Evolutionary conservation across 2,888 invertebrate genomes (phyloP), one percentile per base, ranked within the genome.

Genomic region (Magallana nippona): DNA sequence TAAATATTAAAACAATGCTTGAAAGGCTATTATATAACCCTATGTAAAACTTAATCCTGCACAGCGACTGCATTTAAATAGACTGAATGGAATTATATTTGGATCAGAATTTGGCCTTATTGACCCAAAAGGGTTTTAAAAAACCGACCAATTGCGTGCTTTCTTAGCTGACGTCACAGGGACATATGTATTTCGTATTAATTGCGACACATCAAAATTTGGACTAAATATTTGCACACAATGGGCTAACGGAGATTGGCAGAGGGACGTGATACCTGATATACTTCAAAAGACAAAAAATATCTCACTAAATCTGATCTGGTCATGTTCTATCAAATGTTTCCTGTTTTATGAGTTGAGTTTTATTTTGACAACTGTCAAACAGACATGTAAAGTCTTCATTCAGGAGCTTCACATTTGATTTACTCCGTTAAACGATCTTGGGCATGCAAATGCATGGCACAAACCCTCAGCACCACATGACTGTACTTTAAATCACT

Each of bases 321-420:
- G 15, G 71, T 11, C 13, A 22, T 71, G 32, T 71, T 71, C 32
- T 71, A 71, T 71, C 22, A 27, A 71, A 71, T 71, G 32, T 27
- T 71, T 71, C 32, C 32, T 71, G 32, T 60, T 71, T 27, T 44
- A 44, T 8, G 44, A 44, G 32, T 32, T 32, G 32, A 63, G 27
- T 71, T 71, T 22, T 13, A 71, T 71, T 71, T 71, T 71, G 71
- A 27, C 71, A 71, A 27, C 71, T 71, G 71, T 27, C 71, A 71
- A 8, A n/a, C n/a, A 3, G n/a, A 60, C 15, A n/a, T 60, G 17
- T 71, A 15, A 27, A 22, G 19, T 11, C 19, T 15, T 71, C 27
- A 27, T 71, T 22, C 22, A 15, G 71, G 15, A 13, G 27, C 11
- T 13, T 19, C 22, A 13, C n/a, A 60, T 10, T 11, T 60, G 17